Base-by-base conservation (phyloP, 2,113 vertebrate species). In the Carassius gibelio region DNA sequence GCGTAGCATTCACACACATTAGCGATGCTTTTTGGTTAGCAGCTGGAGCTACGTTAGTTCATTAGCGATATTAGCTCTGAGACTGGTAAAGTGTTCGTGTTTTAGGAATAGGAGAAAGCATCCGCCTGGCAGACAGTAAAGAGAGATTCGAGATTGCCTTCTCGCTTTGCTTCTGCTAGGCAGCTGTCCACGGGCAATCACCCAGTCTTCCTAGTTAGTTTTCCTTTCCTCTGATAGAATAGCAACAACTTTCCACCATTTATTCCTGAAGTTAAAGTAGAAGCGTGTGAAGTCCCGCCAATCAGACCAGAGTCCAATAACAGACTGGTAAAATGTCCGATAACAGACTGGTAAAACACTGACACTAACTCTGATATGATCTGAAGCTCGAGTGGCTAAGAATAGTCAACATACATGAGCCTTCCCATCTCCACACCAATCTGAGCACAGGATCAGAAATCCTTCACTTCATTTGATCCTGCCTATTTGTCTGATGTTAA, bases 81-180 rank as follows among this genome's bases (percentile, higher is more conserved):
- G 68, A 88, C 30, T 38, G 84, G 30, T 52, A 23, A 76, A 71
- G 36, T 5, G 34, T 71, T 71, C 9, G 19, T 71, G 36, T 42
- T 42, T 42, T n/a, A 6, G 68, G 17, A 71, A 5, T 21, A 36
- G 38, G 57, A 57, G 61, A 86, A 86, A 64, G 68, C 81, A 79
- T 86, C 88, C 92, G 90, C 91, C 91, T 89, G 93, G 88, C 91
- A 92, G 77, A 80, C 87, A 91, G 91, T 88, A 87, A 92, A 94
- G 90, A 88, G 45, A 90, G 93, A 87, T 57, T 52, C 38, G 13
- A 64, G 17, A 15, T 91, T 93, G 84, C 81, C 81, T 88, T 88
- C 91, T 72, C 86, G 87, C 90, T 91, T 86, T 83, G 89, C 90
- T 88, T 88, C 89, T 94, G 91, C 77, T 87, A 88, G 92, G 88